Evolutionary conservation across 2,888 invertebrate genomes (phyloP).

Genomic region (Phania funesta): DNA sequence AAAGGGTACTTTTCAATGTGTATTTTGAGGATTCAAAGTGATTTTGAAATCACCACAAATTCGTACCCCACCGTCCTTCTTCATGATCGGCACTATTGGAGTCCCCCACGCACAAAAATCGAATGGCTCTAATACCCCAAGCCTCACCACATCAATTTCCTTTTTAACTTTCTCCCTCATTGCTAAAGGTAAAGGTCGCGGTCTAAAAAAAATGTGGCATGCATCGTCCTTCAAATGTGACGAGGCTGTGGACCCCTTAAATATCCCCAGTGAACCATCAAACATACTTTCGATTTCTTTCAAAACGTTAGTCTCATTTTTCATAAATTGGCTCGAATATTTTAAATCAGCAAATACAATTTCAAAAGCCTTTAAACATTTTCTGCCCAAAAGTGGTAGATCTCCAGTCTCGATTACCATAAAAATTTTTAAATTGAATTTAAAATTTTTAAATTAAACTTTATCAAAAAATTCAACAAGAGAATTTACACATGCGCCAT

Average conservation of each 20-base stretch:
- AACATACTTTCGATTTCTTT: constrained; percentile 34
- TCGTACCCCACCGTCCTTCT: too few species aligned
- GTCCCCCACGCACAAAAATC: constrained; percentile 32
- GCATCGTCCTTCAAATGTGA: constrained; percentile 51
- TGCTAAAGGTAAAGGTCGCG: constrained; percentile 46
- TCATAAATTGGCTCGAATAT: too few species aligned
- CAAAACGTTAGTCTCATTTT: constrained; percentile 44
- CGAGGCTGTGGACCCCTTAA: constrained; percentile 50
- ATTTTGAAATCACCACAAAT: too few species aligned
- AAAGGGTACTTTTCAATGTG: constrained; percentile 65
- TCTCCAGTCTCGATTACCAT: too few species aligned
- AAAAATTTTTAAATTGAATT: too few species aligned
- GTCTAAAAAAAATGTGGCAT: constrained; percentile 49
- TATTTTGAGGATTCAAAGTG: constrained; percentile 69
- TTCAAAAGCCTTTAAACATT: too few species aligned
- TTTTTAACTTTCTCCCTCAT: constrained; percentile 40
- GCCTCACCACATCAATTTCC: constrained; percentile 49
- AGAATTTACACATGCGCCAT: too few species aligned
- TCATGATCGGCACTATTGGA: too few species aligned
- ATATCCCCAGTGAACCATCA: constrained; percentile 49
- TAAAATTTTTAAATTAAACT: too few species aligned
- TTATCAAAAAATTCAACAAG: too few species aligned
- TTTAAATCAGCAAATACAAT: too few species aligned
- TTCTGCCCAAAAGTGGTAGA: too few species aligned
- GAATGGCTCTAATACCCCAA: constrained; percentile 53